Conservation (phyloP, 2,113 vertebrate genomes). For the Phycodurus eques region DNA sequence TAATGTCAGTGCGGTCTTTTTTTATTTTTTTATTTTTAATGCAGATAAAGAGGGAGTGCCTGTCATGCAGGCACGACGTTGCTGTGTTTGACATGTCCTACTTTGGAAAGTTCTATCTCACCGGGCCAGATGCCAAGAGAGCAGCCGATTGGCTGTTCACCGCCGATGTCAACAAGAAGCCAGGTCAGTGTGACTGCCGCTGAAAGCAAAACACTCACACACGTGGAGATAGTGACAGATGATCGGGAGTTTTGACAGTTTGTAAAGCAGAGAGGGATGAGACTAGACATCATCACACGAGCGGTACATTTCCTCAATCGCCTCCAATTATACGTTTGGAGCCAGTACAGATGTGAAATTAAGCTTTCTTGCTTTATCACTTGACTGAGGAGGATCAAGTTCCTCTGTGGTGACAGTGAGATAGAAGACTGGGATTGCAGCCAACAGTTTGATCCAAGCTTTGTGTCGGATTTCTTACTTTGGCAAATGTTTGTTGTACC, state of each 20-base stretch:
- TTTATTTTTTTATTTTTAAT: slow-evolving; percentile 25
- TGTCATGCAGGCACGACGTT: slow-evolving; percentile 82
- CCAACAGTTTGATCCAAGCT: neutral
- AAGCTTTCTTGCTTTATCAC: neutral
- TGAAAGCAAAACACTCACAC: neutral
- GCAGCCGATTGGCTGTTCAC: slow-evolving; percentile 94
- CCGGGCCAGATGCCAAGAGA: slow-evolving; percentile 84
- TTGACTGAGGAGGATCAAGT: neutral
- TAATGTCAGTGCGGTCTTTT: slow-evolving; percentile 6
- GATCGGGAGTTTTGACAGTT: slow-evolving; percentile 13
- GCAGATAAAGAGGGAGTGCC: slow-evolving; percentile 87
- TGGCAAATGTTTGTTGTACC: neutral
- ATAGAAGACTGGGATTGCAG: neutral
- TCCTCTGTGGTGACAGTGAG: neutral
- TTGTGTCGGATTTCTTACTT: slow-evolving; percentile 1
- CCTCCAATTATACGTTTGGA: neutral
- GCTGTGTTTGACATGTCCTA: slow-evolving; percentile 97
- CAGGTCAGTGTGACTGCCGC: slow-evolving; percentile 72
- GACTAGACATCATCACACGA: neutral
- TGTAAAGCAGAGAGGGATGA: neutral
- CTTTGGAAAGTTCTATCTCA: slow-evolving; percentile 97
- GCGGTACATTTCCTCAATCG: neutral
- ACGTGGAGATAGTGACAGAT: neutral
- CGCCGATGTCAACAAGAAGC: slow-evolving; percentile 83
- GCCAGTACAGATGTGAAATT: neutral